Conservation (phyloP, 2,113 vertebrate genomes). For the Hippopotamus amphibius region DNA sequence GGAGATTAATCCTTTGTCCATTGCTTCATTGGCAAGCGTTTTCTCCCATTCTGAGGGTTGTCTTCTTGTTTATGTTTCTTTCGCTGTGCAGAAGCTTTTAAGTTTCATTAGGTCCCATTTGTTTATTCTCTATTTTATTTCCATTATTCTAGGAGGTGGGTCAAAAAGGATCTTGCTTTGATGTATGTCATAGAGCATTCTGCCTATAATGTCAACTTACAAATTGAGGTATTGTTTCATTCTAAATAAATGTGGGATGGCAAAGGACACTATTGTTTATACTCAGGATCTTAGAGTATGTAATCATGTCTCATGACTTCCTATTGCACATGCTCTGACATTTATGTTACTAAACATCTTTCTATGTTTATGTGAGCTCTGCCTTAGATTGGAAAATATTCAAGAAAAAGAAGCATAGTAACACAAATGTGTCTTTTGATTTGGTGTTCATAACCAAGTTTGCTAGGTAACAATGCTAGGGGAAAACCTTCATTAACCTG, state of each 20-base stretch:
- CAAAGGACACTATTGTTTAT: neutral
- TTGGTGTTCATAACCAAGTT: neutral
- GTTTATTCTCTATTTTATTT: too few species aligned
- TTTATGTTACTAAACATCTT: neutral
- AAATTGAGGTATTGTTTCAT: neutral
- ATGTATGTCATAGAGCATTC: too few species aligned
- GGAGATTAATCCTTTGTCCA: too few species aligned
- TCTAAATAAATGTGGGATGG: neutral
- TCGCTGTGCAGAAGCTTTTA: too few species aligned
- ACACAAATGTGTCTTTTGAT: neutral
- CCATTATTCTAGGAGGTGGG: too few species aligned
- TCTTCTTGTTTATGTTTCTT: too few species aligned
- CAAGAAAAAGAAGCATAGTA: slow-evolving; percentile 16
- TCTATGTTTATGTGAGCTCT: neutral
- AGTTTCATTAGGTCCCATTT: too few species aligned
- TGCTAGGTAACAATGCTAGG: neutral
- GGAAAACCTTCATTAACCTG: neutral
- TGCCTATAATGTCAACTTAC: neutral
- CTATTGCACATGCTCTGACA: neutral
- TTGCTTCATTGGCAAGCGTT: too few species aligned
- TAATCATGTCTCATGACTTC: neutral
- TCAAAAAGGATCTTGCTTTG: too few species aligned
- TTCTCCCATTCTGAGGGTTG: too few species aligned
- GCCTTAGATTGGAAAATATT: slow-evolving; percentile 15
- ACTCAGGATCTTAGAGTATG: neutral